Evolutionary conservation across 2,888 invertebrate genomes (phyloP), one percentile per base, ranked within the genome.

Genomic region (Erannis defoliaria): DNA sequence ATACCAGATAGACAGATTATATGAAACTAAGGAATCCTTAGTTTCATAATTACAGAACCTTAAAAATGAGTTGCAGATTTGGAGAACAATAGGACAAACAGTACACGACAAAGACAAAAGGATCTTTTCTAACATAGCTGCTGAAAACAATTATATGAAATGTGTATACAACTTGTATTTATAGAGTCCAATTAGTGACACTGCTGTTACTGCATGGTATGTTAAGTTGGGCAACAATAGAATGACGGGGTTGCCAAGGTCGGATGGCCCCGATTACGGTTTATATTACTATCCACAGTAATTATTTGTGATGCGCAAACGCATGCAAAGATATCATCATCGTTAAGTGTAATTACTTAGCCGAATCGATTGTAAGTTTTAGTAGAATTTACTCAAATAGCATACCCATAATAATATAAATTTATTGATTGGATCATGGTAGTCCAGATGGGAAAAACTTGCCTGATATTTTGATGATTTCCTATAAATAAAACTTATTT

Each of bases 191-290:
- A 80, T 81, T 79, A 66, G 71, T 67, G 60, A 57, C 64, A 65
- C 40, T 62, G 70, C 72, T 79, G 84, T 85, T 80, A 82, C 76
- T 62, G 70, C 71, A 77, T 73, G 31, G 71, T 80, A 80, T 80
- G 78, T 75, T 75, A 80, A 81, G 82, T 84, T 84, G 71, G 80
- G 82, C 80, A 84, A 88, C 88, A 89, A 89, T 88, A 77, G 86
- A 85, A 85, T 84, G 75, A 79, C 62, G 70, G 53, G 50, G 50
- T 42, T 26, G 21, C 60, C 85, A 86, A 88, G 86, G 88, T 62
- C 81, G 61, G 42, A 21, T 64, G 62, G 55, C 64, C 59, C 70
- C 70, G 66, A 84, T 85, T 82, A 42, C 18, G 16, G 67, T 58
- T 75, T 84, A 85, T 86, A n/a, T n/a, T n/a, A 84, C 67, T 72